Evolutionary conservation across 2,113 vertebrate genomes (phyloP), one percentile per base, ranked within the genome.

Genomic region (Symphodus melops): DNA sequence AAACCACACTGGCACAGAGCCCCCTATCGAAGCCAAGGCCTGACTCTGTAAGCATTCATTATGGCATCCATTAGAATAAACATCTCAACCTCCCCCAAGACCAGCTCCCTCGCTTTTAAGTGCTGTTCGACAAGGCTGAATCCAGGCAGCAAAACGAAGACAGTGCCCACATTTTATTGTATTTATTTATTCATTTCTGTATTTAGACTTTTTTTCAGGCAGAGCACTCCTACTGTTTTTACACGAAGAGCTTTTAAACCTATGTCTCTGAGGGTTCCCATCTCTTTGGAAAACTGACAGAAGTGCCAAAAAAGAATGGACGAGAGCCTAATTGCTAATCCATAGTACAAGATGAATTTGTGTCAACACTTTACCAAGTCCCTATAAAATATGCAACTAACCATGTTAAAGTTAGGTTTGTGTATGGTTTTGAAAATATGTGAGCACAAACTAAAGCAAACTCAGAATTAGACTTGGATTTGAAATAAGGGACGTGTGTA

Each of bases 11-110:
- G 92, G 93, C 93, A 91, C 80, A 46, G 83, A 91, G 90, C 88
- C 91, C 90, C 91, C 86, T 81, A 82, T 86, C 72, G 77, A 88
- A 92, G 92, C 92, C 82, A 88, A 92, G 89, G 88, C 83, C 72
- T 70, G 72, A 89, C 85, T 92, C 88, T 51, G 84, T 89, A 89
- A 87, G 90, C 92, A 91, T 91, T 93, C 93, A 94, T 94, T 94
- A 94, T 87, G 83, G 91, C 91, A 83, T 91, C 93, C 92, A 94
- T 95, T 95, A 94, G 88, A 93, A 93, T 91, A 94, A 94, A 94
- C 93, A 92, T 94, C 90, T 93, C 91, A 91, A 84, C 88, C 91
- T 89, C 90, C 88, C 91, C 84, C 76, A 75, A 83, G 91, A 88
- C 85, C 81, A 58, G 68, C 87, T 82, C 88, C 86, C 87, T 84